Base-by-base conservation (phyloP, 2,888 invertebrate species). In the Xestia xanthographa region DNA sequence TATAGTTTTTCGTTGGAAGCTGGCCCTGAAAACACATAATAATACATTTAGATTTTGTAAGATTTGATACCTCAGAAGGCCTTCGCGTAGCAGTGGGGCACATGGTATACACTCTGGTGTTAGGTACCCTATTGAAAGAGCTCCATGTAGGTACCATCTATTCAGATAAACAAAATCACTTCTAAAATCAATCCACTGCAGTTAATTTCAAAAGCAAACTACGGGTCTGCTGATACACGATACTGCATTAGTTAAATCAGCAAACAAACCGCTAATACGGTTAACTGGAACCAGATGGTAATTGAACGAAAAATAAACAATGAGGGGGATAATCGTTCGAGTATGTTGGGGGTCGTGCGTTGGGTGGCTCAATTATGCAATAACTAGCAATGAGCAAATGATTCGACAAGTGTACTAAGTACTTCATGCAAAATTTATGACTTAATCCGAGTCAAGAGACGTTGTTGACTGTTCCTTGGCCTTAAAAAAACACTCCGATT, bases 291-390 rank as follows among this genome's bases (percentile, higher is more conserved):
- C 90, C 92, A 93, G 91, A 93, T 92, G 91, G 92, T 94, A 94
- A 95, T 95, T 95, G 94, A 92, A 92, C 87, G 92, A 93, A 95
- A 95, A 95, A 95, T 92, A 95, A 95, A 95, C 93, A 95, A 93
- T 90, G 88, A 90, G 91, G 91, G 90, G 91, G 90, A 91, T 93
- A 94, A 94, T 93, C 92, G 91, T 87, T 79, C 77, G 83, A 90
- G 89, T 90, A 89, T 90, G 92, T 90, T 82, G 94, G 93, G 94
- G 95, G 95, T 94, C 95, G 90, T 90, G 80, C 84, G 70, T 89
- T 95, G 95, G 95, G 96, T 95, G 96, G 95, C 95, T 92, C 95
- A 95, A 95, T 96, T 95, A 95, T 93, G 92, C 93, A 96, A 95
- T 96, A 94, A 95, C 89, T 88, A 88, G 83, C 92, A 95, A 95